These are phyloP conservation scores for Zapornia atra DNA, from an alignment of 2,113 vertebrate species.

Conservation along the genomic window DNA sequence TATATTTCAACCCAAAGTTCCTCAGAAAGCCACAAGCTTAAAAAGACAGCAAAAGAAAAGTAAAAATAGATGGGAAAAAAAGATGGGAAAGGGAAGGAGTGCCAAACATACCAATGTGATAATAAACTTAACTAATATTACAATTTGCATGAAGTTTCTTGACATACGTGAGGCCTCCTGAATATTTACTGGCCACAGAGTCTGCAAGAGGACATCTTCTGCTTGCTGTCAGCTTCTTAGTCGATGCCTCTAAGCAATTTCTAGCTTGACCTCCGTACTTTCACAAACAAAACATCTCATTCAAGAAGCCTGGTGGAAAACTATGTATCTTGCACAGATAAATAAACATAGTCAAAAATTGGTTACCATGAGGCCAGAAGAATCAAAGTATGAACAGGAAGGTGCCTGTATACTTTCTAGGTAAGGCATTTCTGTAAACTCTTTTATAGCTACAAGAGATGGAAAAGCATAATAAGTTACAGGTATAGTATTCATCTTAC, in stretches of 20 bases:
- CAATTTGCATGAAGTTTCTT: neutral
- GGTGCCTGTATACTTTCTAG: conserved; percentile 16
- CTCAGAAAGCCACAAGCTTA: neutral
- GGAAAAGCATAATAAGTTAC: conserved; percentile 48
- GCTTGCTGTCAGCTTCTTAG: neutral
- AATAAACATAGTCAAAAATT: neutral
- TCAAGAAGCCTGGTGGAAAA: neutral
- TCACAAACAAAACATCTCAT: neutral
- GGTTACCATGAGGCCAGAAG: conserved; percentile 58
- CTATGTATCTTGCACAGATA: neutral
- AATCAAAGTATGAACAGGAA: conserved; percentile 34
- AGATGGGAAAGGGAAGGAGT: neutral
- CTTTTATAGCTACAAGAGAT: conserved; percentile 60
- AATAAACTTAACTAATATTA: neutral
- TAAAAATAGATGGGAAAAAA: neutral
- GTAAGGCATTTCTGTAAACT: conserved; percentile 18
- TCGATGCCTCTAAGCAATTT: neutral
- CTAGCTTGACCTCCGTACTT: neutral
- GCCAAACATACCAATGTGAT: neutral
- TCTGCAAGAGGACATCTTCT: neutral
- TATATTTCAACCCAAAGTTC: neutral
- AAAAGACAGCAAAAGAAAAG: neutral
- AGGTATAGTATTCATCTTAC: neutral
- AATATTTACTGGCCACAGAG: neutral
- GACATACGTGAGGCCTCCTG: neutral